Evolutionary conservation across 1,140 invertebrate species (phyloP), one percentile per base, ranked within the genome.

Genomic region (Papilio polytes): DNA sequence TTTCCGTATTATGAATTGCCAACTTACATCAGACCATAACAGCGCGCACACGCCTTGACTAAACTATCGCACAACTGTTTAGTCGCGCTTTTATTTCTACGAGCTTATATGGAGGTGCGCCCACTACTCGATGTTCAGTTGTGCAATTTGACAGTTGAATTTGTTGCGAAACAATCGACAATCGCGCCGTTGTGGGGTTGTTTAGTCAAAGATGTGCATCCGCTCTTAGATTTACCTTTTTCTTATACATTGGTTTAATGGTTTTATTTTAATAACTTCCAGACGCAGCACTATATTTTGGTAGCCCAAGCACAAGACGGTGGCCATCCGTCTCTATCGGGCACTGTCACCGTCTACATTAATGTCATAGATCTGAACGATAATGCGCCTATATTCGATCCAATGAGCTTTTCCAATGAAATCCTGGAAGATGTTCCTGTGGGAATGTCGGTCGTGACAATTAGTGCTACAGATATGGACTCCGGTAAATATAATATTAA

Each of bases 311-410:
- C 98, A 1, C 98, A 98, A 86, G 98, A 99, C 94, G 97, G 96
- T 18, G 98, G 98, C 0, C 96, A 97, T 74, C 98, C 98, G 12
- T 97, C 97, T 63, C 94, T 99, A n/a, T 99, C 98, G 0, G 98
- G 98, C 41, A 98, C 98, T 4, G 96, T 98, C 10, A 98, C 98
- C 0, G 98, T 99, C 12, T 99, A 98, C 94, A 97, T 99, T 91
- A 99, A 99, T 95, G 98, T 99, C 1, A 95, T 98, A 51, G 99
- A 99, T 91, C 95, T 99, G 31, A 99, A 99, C 92, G 99, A 99
- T 95, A 99, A 99, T 91, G 96, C 98, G 0, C 99, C 99, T 0
- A 95, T 98, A 53, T 99, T 99, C 90, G 97, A 99, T 88, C 97
- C 98, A 0, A 98, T 98, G 95, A 97, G 97, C 77, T 98, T 98